These are phyloP conservation scores for Ovis canadensis DNA, from an alignment of 2,113 vertebrate species.

Conservation along the genomic window DNA sequence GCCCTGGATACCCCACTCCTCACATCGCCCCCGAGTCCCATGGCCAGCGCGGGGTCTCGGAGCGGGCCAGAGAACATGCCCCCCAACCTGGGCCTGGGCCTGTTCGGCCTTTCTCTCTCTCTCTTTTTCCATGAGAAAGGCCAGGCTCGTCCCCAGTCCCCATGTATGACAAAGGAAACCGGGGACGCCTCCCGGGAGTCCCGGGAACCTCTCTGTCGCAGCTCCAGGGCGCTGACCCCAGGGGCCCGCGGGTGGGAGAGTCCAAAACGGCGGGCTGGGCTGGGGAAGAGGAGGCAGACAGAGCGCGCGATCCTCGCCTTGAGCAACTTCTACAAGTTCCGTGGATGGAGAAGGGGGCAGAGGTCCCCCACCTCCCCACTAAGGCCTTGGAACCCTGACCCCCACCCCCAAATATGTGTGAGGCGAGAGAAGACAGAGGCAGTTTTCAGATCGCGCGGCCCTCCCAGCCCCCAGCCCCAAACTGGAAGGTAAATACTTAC, in stretches of 20 bases:
- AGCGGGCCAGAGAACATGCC: neutral
- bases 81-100: neutral
- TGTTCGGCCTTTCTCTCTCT: neutral
- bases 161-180: conserved; percentile 48
- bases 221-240: neutral
- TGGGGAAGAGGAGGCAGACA: too few relatives aligned
- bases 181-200: neutral
- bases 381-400: conserved; percentile 41
- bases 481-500: conserved; percentile 78
- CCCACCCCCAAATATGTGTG: neutral
- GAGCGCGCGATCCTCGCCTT: neutral
- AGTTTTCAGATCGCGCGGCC: neutral
- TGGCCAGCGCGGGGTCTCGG: neutral
- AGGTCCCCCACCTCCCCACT: neutral
- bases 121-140: conserved; percentile 27
- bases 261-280: neutral
- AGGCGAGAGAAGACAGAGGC: neutral
- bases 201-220: neutral
- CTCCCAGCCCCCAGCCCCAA: conserved; percentile 49
- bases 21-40: neutral
- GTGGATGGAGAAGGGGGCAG: neutral
- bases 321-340: conserved; percentile 61
- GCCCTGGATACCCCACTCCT: neutral
- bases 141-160: neutral
- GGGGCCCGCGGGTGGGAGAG: neutral